Base-by-base conservation (phyloP, 2,888 invertebrate genomes). In the Brachypalpus laphriformis region DNA sequence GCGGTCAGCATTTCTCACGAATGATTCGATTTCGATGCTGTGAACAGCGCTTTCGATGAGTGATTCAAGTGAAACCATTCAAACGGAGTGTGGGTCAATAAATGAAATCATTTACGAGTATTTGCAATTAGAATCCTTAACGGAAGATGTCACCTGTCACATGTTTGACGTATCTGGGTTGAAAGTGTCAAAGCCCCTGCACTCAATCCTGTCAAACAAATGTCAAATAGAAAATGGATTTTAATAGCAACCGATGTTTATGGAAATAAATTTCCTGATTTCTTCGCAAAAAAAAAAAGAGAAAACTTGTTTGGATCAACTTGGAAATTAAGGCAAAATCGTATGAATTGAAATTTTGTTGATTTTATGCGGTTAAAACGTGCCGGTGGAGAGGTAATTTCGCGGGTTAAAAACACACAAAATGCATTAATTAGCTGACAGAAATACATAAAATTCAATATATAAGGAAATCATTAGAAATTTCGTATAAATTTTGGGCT, bases 1-100 rank as follows among this genome's bases (percentile, higher is more conserved):
- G 56, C 56, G 75, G 75, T 75, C 65, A 75, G 16, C 51, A 31
- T 51, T 72, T 37, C 47, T 59, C 47, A 37, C 47, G 16, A 49
- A 37, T 47, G 70, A 47, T 34, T 56, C 56, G 47, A 25, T 25
- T n/a, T 5, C 25, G 25, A 37, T 37, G 37, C n/a, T 11, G 9
- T n/a, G 11, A 9, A 37, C 11, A 2, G 37, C 9, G 3, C 7
- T 28, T 11, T 40, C 28, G 16, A n/a, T n/a, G n/a, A 42, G 6
- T 70, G 45, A 57, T 70, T 34, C 45, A 22, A 56, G 22, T 40
- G 22, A 28, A 8, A 5, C 4, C 14, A 20, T 25, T 47, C 20
- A 9, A 20, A n/a, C 14, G 3, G n/a, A n/a, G 40, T 63, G 16
- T 63, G n/a, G 63, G 63, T 63, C 65, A 65, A 47, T 7, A 37